Base-by-base conservation (phyloP, 2,888 invertebrate genomes). In the Elgonia sp. region DNA sequence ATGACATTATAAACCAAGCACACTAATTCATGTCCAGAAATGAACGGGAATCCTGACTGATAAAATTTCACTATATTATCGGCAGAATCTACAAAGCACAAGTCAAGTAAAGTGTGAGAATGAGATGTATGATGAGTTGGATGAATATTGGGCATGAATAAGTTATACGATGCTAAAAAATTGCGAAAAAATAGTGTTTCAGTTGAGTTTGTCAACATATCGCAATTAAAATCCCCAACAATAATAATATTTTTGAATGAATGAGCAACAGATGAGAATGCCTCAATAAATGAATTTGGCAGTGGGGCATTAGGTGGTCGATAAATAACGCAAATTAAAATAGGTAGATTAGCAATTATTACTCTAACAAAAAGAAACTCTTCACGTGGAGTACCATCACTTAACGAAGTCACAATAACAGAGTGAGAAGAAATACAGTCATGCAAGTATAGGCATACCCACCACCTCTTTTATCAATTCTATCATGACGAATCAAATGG, bases 191-290 rank as follows among this genome's bases (percentile, higher is more conserved):
- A 57, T 1, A 3, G 9, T 18, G 72, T 37, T 2, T 39, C 39
- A 18, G 18, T 10, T 21, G 55, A 55, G 18, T n/a, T 18, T 5
- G 37, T 18, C n/a, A 72, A 16, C 55, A 72, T 39, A 14, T 72
- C n/a, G 18, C 72, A 72, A 57, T 72, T 72, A 10, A 72, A 72
- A 39, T 72, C 72, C 39, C 55, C 72, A 14, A 70, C 6, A 7
- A 72, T 55, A 9, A 72, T 21, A n/a, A 37, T 16, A 10, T 55
- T 29, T 5, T n/a, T 7, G 7, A 14, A 55, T 14, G n/a, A 55
- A 10, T 55, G 57, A 18, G 18, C 72, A 18, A 55, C 2, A 0
- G 55, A 16, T 18, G 72, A 3, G 39, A 72, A 39, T 0, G 37
- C 0, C n/a, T 55, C 29, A 0, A 55, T 20, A 72, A 55, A 72